Percentiles rank a stretch among this genome's conserved stretches.
Evolutionary conservation across 35 echinoderm and acorn worm species (phyloP).

Genomic region (Apostichopus californicus): DNA sequence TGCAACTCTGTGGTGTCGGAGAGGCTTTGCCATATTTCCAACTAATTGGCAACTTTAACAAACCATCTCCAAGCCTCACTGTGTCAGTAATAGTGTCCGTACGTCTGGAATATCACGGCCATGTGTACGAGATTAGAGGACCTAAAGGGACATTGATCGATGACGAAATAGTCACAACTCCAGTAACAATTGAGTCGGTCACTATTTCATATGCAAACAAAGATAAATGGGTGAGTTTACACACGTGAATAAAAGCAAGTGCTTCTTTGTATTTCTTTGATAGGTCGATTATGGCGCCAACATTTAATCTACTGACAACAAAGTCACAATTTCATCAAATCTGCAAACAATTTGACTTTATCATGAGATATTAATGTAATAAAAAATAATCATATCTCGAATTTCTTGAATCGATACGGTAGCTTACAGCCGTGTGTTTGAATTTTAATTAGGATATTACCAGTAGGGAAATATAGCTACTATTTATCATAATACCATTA

Average conservation of each 20-base stretch:
- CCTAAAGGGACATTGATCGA: not conserved
- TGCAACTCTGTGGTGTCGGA: not conserved
- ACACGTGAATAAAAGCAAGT: not conserved
- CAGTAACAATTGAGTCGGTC: not conserved
- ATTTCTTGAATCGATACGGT: no score
- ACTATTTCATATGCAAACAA: not conserved
- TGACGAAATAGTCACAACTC: not conserved
- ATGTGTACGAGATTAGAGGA: not conserved
- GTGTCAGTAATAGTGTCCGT: not conserved
- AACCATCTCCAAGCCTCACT: not conserved
- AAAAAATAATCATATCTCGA: no score
- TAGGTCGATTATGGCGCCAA: not conserved
- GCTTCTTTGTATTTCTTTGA: not conserved
- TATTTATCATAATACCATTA: not conserved
- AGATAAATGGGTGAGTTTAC: not conserved
- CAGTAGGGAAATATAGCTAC: no score
- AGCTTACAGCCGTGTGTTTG: no score
- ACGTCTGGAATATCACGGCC: not conserved
- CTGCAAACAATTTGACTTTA: not conserved
- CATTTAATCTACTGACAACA: not conserved
- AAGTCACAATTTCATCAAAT: not conserved
- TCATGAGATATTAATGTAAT: no score
- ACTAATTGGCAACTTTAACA: conserved; percentile 3
- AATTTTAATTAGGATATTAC: no score
- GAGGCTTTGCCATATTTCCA: not conserved